A percentile compares a stretch with the other conserved stretches of the same genome.
phyloP scores from a whole-genome alignment of 2,113 vertebrate species.

The Chiloscyllium plagiosum region DNA sequence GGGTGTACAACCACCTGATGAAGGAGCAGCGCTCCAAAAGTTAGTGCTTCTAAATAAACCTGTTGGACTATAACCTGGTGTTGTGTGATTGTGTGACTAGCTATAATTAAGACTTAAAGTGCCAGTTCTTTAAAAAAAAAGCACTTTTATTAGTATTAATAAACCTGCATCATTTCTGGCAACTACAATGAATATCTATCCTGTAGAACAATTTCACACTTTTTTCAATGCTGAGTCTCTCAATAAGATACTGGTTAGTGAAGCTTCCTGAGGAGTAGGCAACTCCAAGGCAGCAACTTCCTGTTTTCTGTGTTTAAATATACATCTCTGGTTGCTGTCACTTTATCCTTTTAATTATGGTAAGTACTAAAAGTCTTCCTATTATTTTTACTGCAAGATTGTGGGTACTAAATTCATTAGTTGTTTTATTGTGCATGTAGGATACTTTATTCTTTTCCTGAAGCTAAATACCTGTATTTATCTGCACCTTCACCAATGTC shows the following conservation, averaged over 20 bases:
- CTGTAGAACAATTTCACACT: not conserved
- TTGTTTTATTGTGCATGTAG: conserved; percentile 33
- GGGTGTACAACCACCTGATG: too few relatives aligned
- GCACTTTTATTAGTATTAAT: not conserved
- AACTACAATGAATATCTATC: not conserved
- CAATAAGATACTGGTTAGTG: not conserved
- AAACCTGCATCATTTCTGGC: not conserved
- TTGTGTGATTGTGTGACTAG: too few relatives aligned
- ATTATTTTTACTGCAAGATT: not conserved
- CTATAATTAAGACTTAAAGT: too few relatives aligned
- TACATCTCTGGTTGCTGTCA: not conserved
- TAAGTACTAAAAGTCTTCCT: not conserved
- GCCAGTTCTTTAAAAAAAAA: too few relatives aligned
- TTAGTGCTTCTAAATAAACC: too few relatives aligned
- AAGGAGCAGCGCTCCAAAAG: too few relatives aligned
- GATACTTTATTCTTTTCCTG: not conserved
- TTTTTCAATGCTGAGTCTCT: too few relatives aligned
- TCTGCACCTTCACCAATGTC: too few relatives aligned
- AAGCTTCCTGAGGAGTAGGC: not conserved
- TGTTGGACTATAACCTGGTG: too few relatives aligned
- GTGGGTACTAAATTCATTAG: not conserved
- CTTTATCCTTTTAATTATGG: not conserved
- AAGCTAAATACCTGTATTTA: not conserved
- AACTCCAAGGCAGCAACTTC: not conserved
- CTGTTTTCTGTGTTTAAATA: not conserved